phyloP scores from a whole-genome alignment of 2,797 vertebrate species.

The Myiotriccus ornatus region DNA sequence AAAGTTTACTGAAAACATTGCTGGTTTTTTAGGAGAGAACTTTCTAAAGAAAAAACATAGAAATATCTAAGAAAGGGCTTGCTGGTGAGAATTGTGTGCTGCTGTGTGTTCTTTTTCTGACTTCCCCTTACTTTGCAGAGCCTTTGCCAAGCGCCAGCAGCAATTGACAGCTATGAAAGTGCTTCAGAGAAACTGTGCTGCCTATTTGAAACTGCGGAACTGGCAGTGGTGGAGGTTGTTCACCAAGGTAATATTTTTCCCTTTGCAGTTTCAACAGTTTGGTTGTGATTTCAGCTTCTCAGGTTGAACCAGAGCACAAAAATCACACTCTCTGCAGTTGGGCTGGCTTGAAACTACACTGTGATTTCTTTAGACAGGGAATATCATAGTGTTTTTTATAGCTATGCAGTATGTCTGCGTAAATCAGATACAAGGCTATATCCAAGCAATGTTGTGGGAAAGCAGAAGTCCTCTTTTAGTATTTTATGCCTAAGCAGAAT shows the following conservation, averaged over 20 bases:
- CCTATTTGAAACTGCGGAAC: constrained; percentile 96
- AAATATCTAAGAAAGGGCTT: not conserved
- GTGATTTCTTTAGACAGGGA: not conserved
- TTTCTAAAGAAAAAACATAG: not conserved
- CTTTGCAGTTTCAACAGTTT: not conserved
- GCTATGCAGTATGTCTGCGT: not conserved
- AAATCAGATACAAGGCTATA: not conserved
- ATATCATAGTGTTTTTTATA: not conserved
- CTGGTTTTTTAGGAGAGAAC: not conserved
- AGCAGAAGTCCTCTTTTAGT: not conserved
- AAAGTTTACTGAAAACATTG: not conserved
- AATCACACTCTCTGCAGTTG: not conserved
- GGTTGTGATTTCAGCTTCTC: not conserved
- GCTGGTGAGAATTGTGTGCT: not conserved
- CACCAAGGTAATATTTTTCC: constrained; percentile 86
- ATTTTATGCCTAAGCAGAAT: not conserved
- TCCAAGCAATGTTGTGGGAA: not conserved
- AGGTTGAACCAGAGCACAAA: not conserved
- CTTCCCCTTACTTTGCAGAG: constrained; percentile 71
- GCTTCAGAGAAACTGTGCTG: constrained; percentile 97
- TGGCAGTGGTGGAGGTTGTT: constrained; percentile 99
- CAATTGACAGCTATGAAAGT: constrained; percentile 98
- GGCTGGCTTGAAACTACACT: not conserved
- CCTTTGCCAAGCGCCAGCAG: constrained; percentile 95
- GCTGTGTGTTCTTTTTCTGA: not conserved